Conservation (phyloP, 2,797 vertebrate genomes). For the Trichosurus vulpecula region DNA sequence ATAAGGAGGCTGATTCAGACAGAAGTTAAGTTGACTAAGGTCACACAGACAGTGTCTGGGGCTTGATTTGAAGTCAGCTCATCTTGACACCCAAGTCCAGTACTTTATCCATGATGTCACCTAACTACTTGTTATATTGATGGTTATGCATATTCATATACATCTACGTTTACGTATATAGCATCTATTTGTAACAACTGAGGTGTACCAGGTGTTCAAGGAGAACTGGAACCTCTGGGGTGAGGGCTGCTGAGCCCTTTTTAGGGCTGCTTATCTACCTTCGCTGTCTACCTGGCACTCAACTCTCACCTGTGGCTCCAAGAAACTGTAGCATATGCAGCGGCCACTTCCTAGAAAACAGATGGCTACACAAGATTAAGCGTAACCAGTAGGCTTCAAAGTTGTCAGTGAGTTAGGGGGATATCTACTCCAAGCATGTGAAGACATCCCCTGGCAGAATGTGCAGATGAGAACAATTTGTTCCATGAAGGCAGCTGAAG, state of each 20-base stretch:
- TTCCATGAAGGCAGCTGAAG: not conserved
- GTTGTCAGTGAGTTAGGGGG: not conserved
- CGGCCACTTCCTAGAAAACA: not conserved
- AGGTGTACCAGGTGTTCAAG: not conserved
- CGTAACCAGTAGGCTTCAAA: not conserved
- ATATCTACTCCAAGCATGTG: not conserved
- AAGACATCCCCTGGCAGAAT: not conserved
- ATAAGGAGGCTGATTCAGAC: not conserved
- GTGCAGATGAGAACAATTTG: not conserved
- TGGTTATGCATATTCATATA: not conserved
- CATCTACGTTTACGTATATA: no score
- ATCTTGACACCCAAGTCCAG: not conserved
- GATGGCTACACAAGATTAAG: not conserved
- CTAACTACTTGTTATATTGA: not conserved
- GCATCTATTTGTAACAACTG: not conserved
- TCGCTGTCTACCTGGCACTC: not conserved
- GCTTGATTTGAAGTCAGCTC: not conserved
- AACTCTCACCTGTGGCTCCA: not conserved
- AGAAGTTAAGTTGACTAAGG: not conserved
- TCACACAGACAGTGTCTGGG: not conserved
- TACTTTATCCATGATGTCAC: not conserved
- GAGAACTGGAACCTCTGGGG: not conserved
- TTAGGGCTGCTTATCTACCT: not conserved
- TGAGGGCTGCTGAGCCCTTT: not conserved
- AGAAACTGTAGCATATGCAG: not conserved